phyloP scores from a whole-genome alignment of 1,140 invertebrate genomes.

The Apis florea region DNA sequence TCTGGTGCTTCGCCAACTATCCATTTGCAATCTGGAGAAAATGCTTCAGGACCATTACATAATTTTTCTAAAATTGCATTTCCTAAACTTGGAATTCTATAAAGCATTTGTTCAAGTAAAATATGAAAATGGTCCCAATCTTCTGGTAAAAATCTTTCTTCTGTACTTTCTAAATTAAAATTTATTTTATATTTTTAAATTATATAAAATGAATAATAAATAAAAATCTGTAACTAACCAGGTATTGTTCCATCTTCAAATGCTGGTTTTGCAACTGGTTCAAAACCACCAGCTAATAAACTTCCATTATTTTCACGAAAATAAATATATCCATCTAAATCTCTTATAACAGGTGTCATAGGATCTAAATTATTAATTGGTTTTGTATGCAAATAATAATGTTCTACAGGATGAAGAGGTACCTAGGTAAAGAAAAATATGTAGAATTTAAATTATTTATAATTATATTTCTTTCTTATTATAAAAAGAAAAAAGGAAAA shows the following conservation, averaged over 20 bases:
- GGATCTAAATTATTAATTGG: conserved; percentile 86
- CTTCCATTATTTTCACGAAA: conserved; percentile 90
- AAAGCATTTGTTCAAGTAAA: conserved; percentile 91
- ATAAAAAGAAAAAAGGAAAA: no score
- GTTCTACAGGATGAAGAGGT: conserved; percentile 95
- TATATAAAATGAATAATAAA: neutral
- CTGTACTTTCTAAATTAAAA: conserved; percentile 75
- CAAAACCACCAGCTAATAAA: conserved; percentile 92
- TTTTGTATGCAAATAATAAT: conserved; percentile 95
- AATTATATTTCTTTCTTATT: neutral
- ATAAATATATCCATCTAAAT: conserved; percentile 94
- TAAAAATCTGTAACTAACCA: conserved; percentile 73
- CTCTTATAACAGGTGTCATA: conserved; percentile 91
- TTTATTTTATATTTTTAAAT: conserved; percentile 11
- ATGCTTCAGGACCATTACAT: conserved; percentile 94
- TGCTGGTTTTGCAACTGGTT: conserved; percentile 92
- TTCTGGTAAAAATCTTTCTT: conserved; percentile 85
- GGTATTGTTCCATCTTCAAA: conserved; percentile 89
- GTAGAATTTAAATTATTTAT: conserved; percentile 33
- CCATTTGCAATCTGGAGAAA: conserved; percentile 96
- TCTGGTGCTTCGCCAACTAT: conserved; percentile 96
- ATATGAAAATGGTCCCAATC: conserved; percentile 98
- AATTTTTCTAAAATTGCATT: conserved; percentile 88
- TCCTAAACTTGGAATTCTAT: conserved; percentile 89
- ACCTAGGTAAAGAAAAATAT: conserved; percentile 77